Evolutionary conservation across 2,113 vertebrate genomes (phyloP), one percentile per base, ranked within the genome.

Genomic region (Lepus americanus): DNA sequence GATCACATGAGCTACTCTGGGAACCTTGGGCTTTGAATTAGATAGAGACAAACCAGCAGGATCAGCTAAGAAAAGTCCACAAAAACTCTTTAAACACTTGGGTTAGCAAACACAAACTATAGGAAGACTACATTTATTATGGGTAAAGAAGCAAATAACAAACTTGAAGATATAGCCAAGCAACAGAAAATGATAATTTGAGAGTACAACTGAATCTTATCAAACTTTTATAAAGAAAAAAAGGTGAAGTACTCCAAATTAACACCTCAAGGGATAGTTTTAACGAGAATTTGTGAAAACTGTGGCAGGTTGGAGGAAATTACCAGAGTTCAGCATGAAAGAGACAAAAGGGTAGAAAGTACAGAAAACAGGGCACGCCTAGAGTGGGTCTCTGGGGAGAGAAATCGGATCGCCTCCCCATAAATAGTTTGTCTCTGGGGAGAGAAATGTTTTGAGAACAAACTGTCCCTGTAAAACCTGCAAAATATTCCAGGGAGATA

Each of bases 111-210:
- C 31, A 87, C 27, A 84, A 93, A 63, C 61, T 88, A 20, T 79
- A 91, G 88, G 44, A 84, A 27, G 74, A 69, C 17, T 86, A 79
- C 27, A 29, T 36, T 89, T 85, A 70, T 11, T 55, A 36, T 5
- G 61, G 53, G 89, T 55, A 94, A 92, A 87, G 31, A 95, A 87
- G 69, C 49, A 93, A 95, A 70, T 77, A 90, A 64, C 44, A 91
- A 72, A 51, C n/a, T 39, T 66, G 51, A 84, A 94, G 9, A 63
- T 63, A 85, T 73, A 72, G 76, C n/a, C 51, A 94, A 94, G 39
- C 51, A 95, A 70, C 29, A 81, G 29, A 23, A 94, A 94, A 70
- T 29, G 55, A 27, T 63, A 92, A 85, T 51, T 12, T 29, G 23
- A 61, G 87, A 76, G 36, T 22, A 94, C 36, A 94, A 70, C 49